Percentiles rank a stretch among this genome's conserved stretches.
These are phyloP conservation scores for Syngnathus rostellatus DNA, from an alignment of 2,797 vertebrate genomes.

Conservation along the genomic window DNA sequence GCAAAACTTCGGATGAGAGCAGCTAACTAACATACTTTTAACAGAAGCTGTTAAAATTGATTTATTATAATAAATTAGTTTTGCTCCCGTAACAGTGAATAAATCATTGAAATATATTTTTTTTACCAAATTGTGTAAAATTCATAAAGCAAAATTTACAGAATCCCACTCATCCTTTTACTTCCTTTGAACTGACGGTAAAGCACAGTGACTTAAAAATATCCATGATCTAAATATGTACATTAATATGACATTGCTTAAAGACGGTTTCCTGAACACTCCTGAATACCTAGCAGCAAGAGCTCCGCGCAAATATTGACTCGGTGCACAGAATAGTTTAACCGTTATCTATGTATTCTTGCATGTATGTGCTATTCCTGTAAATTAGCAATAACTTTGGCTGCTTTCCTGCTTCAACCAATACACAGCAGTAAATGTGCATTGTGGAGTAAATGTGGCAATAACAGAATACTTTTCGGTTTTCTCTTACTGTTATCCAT, in stretches of 20 bases:
- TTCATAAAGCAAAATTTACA: background rate
- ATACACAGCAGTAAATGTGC: background rate
- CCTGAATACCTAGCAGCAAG: background rate
- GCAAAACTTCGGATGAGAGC: background rate
- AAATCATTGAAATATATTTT: no score
- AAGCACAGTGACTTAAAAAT: background rate
- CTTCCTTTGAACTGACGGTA: background rate
- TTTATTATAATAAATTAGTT: background rate
- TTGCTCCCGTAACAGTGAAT: no score
- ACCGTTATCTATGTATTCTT: background rate
- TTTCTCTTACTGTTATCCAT: no score
- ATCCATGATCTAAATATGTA: background rate
- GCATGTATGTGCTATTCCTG: background rate
- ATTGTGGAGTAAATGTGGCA: no score
- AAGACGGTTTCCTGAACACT: background rate
- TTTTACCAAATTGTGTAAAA: no score
- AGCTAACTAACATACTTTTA: background rate
- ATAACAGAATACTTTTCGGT: no score
- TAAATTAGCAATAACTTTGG: background rate
- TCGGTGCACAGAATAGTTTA: background rate
- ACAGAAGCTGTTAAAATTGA: background rate
- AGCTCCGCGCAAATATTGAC: constrained; percentile 1
- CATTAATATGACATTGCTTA: no score
- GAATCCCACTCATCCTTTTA: background rate
- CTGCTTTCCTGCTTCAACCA: background rate